A percentile compares a stretch with the other conserved stretches of the same genome.
Conservation (phyloP, 2,113 vertebrate species). For the Cyprinodon brontotheroides region DNA sequence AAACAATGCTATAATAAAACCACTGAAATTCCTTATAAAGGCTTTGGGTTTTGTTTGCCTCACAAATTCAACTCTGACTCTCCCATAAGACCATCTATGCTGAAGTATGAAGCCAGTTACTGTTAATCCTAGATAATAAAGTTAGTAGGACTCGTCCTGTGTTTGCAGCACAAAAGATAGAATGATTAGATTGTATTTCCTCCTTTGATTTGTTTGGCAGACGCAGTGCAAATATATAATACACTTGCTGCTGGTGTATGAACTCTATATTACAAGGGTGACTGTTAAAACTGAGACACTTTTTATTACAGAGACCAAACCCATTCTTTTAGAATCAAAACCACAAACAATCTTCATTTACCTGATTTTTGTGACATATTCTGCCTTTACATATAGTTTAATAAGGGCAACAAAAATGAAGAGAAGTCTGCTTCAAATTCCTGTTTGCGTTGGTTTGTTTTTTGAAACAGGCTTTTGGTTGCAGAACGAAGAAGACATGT, state of each 20-base stretch:
- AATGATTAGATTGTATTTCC: neutral
- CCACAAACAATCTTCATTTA: neutral
- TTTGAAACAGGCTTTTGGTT: conserved; percentile 43
- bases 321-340: neutral
- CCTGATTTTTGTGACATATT: neutral
- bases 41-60: neutral
- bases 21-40: neutral
- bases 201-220: neutral
- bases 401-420: conserved; percentile 17
- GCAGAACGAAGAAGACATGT: conserved; percentile 48
- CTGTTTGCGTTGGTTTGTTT: conserved; percentile 22
- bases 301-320: neutral
- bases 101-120: neutral
- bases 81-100: neutral
- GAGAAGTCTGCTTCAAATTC: conserved; percentile 1
- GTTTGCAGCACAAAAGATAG: neutral
- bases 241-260: neutral
- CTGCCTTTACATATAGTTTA: neutral
- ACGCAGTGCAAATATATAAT: neutral
- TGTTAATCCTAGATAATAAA: neutral
- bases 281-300: neutral
- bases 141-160: too few species aligned
- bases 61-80: neutral
- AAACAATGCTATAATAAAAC: neutral
- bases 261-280: neutral